Conservation (phyloP, 1,140 invertebrate genomes). For the Scaptomyza graminum region DNA sequence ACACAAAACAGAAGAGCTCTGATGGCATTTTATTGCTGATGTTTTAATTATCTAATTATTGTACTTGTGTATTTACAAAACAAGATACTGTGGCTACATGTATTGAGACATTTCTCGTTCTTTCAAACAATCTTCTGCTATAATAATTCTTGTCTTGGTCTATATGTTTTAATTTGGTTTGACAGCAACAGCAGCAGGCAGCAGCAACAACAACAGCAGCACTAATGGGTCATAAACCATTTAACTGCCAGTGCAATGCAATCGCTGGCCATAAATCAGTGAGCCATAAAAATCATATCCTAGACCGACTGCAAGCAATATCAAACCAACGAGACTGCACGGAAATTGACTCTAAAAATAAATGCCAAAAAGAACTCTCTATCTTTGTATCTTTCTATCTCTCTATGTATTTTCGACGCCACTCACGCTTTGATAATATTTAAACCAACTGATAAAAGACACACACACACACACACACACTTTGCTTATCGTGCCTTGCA, state of each 20-base stretch:
- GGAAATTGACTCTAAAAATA: constrained; percentile 59
- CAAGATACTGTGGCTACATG: neutral
- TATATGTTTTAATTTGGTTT: constrained; percentile 40
- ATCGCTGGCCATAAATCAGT: constrained; percentile 66
- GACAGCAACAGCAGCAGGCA: constrained; percentile 21
- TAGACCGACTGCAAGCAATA: constrained; percentile 23
- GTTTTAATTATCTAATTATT: neutral
- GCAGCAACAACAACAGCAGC: neutral
- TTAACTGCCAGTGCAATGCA: constrained; percentile 60
- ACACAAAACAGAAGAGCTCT: neutral
- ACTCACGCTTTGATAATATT: constrained; percentile 55
- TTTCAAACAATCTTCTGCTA: neutral
- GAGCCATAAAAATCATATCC: constrained; percentile 60
- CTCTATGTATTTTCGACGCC: constrained; percentile 14
- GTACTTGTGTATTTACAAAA: constrained; percentile 6
- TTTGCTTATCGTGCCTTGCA: constrained; percentile 44
- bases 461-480: neutral
- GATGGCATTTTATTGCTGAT: neutral
- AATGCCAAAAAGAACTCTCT: neutral
- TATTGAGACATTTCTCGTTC: too few species aligned
- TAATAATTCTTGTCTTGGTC: constrained; percentile 11
- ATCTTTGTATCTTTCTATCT: neutral
- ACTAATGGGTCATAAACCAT: constrained; percentile 38
- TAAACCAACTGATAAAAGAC: constrained; percentile 61
- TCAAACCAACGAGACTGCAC: neutral